A percentile compares a stretch with the other conserved stretches of the same genome.
Conservation (phyloP, 1,140 invertebrate genomes). For the Sitobion miscanthi region DNA sequence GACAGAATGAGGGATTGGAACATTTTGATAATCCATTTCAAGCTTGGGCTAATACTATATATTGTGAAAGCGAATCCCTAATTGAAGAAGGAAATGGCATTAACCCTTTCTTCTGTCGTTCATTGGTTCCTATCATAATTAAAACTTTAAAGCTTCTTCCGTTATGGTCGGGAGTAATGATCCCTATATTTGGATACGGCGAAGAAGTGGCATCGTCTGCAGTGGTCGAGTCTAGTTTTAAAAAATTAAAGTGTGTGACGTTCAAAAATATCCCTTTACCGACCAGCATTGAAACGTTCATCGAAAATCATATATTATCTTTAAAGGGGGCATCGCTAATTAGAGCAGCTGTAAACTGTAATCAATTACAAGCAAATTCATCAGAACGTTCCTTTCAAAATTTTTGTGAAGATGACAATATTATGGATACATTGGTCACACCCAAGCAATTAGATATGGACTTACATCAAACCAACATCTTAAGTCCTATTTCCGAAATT, state of each 20-base stretch:
- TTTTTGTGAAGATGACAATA: too few species aligned
- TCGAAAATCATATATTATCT: not conserved
- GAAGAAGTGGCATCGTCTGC: not conserved
- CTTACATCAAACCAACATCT: too few species aligned
- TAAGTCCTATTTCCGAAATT: too few species aligned
- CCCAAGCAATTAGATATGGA: too few species aligned
- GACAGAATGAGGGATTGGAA: not conserved
- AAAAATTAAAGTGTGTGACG: not conserved
- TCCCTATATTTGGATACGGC: not conserved
- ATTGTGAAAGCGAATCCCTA: not conserved
- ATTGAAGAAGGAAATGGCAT: not conserved
- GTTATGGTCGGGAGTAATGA: not conserved
- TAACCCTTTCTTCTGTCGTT: not conserved
- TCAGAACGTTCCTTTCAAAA: too few species aligned
- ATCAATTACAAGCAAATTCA: too few species aligned
- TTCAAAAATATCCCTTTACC: not conserved
- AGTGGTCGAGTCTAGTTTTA: not conserved
- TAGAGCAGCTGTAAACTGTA: not conserved
- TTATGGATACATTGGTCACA: too few species aligned
- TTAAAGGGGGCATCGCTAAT: not conserved
- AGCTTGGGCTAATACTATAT: not conserved
- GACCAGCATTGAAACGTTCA: not conserved
- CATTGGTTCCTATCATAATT: not conserved
- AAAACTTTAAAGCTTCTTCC: not conserved
- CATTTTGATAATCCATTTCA: not conserved